These are phyloP conservation scores for Arenicola marina DNA, from an alignment of 2,888 invertebrate species.

Conservation along the genomic window DNA sequence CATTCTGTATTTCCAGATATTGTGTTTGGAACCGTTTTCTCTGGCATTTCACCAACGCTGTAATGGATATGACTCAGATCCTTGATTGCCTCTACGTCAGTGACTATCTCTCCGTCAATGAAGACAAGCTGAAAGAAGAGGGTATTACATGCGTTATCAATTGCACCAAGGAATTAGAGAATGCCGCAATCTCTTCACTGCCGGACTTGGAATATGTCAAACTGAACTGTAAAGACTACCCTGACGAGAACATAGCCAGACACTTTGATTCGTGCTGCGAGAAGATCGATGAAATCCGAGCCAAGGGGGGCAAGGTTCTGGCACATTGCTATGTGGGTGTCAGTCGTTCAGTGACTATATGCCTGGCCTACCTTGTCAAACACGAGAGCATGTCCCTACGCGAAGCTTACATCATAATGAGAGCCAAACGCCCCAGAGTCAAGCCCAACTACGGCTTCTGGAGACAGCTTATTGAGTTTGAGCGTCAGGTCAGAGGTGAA, in stretches of 20 bases:
- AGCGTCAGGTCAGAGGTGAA: slow-evolving; percentile 6
- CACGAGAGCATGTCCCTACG: slow-evolving; percentile 11
- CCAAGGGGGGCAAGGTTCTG: slow-evolving; percentile 8
- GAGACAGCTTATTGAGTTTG: slow-evolving; percentile 19
- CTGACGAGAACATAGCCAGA: slow-evolving; percentile 8
- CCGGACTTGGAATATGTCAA: slow-evolving; percentile 7
- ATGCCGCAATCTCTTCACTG: not conserved
- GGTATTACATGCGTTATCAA: not conserved
- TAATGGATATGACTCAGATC: slow-evolving; percentile 17
- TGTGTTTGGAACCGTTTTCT: too few species aligned
- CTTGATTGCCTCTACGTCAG: slow-evolving; percentile 16
- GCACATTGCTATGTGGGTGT: slow-evolving; percentile 21
- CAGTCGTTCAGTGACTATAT: slow-evolving; percentile 21
- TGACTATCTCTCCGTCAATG: slow-evolving; percentile 14
- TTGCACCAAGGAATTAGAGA: not conserved
- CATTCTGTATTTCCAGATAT: too few species aligned
- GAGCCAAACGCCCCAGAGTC: slow-evolving; percentile 8
- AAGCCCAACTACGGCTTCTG: slow-evolving; percentile 22
- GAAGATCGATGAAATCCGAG: slow-evolving; percentile 9
- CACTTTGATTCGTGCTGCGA: slow-evolving; percentile 13
- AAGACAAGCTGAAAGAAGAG: not conserved
- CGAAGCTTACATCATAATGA: slow-evolving; percentile 12
- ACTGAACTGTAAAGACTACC: slow-evolving; percentile 10
- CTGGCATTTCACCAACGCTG: too few species aligned
- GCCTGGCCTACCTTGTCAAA: slow-evolving; percentile 21